These are phyloP conservation scores for Alouatta palliata DNA, from an alignment of 2,113 vertebrate species.

Conservation along the genomic window DNA sequence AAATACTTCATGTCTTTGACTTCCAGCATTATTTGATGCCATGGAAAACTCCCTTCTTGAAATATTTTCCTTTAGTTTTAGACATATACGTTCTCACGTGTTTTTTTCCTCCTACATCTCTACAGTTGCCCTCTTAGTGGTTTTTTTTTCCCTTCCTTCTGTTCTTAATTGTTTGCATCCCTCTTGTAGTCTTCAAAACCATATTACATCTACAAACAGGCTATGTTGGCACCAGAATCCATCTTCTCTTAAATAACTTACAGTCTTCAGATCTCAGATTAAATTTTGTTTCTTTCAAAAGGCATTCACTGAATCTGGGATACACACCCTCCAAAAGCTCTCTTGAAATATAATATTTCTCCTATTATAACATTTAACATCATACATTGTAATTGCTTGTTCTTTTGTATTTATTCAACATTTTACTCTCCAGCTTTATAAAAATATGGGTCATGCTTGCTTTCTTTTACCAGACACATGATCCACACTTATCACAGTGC, in stretches of 20 bases:
- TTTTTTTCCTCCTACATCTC: background rate
- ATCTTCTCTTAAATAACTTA: background rate
- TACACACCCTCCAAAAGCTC: background rate
- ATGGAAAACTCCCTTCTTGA: background rate
- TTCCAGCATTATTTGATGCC: background rate
- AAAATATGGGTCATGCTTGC: background rate
- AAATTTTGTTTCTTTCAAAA: background rate
- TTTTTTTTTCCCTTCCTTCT: background rate
- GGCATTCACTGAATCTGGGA: background rate
- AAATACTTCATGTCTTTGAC: background rate
- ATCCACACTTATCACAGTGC: background rate
- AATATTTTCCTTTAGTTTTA: background rate
- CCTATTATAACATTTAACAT: background rate
- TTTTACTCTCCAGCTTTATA: background rate
- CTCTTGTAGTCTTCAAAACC: background rate
- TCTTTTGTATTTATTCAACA: background rate
- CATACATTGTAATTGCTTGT: background rate
- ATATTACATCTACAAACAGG: background rate
- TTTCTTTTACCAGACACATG: background rate
- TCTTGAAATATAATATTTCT: background rate
- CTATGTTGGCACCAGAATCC: background rate
- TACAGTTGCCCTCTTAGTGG: background rate
- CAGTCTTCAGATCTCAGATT: background rate
- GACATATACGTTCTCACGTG: background rate
- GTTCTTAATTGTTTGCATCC: background rate